Conservation (phyloP, 2,797 vertebrate species). For the Schizopygopsis pylzovi region DNA sequence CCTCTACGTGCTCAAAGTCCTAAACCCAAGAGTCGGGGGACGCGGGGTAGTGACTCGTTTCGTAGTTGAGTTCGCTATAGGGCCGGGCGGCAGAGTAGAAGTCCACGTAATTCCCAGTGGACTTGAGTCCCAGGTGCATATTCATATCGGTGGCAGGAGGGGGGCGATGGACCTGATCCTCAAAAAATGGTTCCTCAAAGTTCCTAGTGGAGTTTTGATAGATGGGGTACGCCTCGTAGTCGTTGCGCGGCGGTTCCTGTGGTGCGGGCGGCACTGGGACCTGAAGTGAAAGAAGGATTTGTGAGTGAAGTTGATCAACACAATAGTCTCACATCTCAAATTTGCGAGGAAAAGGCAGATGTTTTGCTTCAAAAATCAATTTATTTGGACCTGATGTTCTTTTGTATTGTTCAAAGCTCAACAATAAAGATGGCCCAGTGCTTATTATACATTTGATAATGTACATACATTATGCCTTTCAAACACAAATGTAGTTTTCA, state of each 20-base stretch:
- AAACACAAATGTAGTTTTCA: neutral
- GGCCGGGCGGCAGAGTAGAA: slow-evolving; percentile 98
- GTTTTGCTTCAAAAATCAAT: neutral
- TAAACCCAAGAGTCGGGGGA: slow-evolving; percentile 99
- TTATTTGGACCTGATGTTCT: neutral
- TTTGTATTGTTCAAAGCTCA: neutral
- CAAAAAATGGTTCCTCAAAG: slow-evolving; percentile 90
- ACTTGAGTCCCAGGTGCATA: slow-evolving; percentile 99
- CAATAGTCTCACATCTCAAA: neutral
- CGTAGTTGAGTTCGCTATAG: slow-evolving; percentile 99
- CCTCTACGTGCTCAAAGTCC: slow-evolving; percentile 62
- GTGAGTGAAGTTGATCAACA: neutral
- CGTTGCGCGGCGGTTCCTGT: slow-evolving; percentile 87
- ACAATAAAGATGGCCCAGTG: neutral
- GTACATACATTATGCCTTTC: neutral
- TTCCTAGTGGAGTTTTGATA: slow-evolving; percentile 88
- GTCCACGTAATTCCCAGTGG: slow-evolving; percentile 98
- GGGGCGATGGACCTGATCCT: slow-evolving; percentile 88
- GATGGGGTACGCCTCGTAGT: slow-evolving; percentile 86
- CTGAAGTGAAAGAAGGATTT: slow-evolving; percentile 66
- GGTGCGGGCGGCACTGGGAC: slow-evolving; percentile 85
- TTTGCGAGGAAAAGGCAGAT: neutral
- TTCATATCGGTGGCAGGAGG: slow-evolving; percentile 91
- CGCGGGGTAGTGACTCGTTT: slow-evolving; percentile 98
- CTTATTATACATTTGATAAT: neutral